phyloP scores from a whole-genome alignment of 2,797 vertebrate genomes.

The Lutjanus campechanus region DNA sequence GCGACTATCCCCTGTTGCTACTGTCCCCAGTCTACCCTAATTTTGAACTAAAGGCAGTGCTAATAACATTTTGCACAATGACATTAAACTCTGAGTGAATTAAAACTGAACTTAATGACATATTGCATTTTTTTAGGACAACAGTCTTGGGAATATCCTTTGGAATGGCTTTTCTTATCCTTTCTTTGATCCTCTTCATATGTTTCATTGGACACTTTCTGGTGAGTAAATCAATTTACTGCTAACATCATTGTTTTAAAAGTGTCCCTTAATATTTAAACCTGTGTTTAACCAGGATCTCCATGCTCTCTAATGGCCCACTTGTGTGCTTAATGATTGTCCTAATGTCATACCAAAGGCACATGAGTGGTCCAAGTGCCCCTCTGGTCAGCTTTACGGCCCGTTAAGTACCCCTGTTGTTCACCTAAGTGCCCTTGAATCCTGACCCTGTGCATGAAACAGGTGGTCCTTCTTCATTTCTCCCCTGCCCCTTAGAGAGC shows the following conservation, averaged over 20 bases:
- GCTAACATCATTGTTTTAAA: background rate
- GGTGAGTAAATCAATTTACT: slow-evolving; percentile 82
- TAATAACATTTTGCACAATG: background rate
- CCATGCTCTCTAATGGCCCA: slow-evolving; percentile 15
- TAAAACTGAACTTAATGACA: slow-evolving; percentile 1
- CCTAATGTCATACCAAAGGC: slow-evolving; percentile 35
- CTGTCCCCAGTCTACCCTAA: no score
- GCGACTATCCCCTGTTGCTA: no score
- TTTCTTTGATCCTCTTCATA: slow-evolving; percentile 91
- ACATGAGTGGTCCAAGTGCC: slow-evolving; percentile 33
- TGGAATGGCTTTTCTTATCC: slow-evolving; percentile 90
- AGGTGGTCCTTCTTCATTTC: background rate
- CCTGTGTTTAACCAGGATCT: background rate
- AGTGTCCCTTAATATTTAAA: slow-evolving; percentile 14
- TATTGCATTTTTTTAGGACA: slow-evolving; percentile 81
- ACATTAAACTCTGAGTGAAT: background rate
- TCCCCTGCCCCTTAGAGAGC: background rate
- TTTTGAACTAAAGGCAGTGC: background rate
- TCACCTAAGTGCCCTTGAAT: slow-evolving; percentile 17
- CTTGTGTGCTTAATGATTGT: slow-evolving; percentile 31
- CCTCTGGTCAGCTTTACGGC: slow-evolving; percentile 38
- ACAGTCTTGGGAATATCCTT: slow-evolving; percentile 92
- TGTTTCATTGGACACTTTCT: slow-evolving; percentile 94
- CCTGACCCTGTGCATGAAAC: slow-evolving; percentile 14
- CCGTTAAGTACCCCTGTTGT: slow-evolving; percentile 39